A percentile compares a stretch with the other conserved stretches of the same genome.
Conservation (phyloP, 2,797 vertebrate genomes). For the Onychomys torridus region DNA sequence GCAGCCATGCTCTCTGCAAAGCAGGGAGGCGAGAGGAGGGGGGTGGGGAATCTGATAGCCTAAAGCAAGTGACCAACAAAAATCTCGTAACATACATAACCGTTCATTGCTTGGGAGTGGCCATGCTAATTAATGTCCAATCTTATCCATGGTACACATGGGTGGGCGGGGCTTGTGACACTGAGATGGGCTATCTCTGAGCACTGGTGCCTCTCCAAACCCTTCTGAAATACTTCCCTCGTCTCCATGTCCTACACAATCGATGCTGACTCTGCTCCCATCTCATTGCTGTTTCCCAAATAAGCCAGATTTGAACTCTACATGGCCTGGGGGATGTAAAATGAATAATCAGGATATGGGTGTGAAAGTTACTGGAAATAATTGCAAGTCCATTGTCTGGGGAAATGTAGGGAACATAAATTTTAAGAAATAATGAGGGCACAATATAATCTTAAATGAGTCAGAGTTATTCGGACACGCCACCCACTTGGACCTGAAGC, state of each 20-base stretch:
- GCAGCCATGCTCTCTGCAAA: background rate
- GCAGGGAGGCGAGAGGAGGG: accelerated
- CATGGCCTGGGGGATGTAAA: background rate
- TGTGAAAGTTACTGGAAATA: constrained; percentile 19
- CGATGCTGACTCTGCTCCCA: background rate
- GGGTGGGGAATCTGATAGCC: background rate
- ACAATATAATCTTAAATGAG: constrained; percentile 48
- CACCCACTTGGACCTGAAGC: constrained; percentile 13
- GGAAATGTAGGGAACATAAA: background rate
- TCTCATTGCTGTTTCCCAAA: background rate
- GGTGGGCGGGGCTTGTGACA: background rate
- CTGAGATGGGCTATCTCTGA: background rate
- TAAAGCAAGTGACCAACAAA: background rate
- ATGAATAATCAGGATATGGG: background rate
- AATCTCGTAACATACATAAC: background rate
- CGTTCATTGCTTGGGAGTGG: background rate
- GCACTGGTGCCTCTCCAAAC: background rate
- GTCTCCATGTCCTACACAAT: background rate
- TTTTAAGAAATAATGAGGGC: constrained; percentile 57
- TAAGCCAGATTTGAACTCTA: constrained; percentile 17
- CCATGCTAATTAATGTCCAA: background rate
- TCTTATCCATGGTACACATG: background rate
- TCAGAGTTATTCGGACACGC: constrained; percentile 26
- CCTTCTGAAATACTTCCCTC: background rate
- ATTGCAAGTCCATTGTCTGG: constrained; percentile 22